Evolutionary conservation across 2,888 invertebrate genomes (phyloP), one percentile per base, ranked within the genome.

Genomic region (Blastobasis adustella): DNA sequence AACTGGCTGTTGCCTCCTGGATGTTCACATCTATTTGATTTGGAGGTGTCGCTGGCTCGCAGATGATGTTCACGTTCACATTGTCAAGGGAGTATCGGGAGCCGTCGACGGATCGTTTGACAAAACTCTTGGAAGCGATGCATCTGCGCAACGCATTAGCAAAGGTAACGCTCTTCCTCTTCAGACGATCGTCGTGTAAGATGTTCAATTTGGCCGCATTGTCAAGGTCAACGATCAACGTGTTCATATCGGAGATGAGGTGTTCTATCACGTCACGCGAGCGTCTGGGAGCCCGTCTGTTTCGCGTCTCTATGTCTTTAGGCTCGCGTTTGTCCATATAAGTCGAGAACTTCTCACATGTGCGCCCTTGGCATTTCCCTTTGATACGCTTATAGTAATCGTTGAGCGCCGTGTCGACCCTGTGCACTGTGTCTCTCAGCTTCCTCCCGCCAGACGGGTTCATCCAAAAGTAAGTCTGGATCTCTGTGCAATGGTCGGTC

Each of bases 401-500:
- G 6, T 71, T 54, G 10, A 86, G 59, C 36, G 62, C 71, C 57
- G 60, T 76, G 49, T 82, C 79, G 4, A 86, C 72, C 49, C 59
- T 75, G 50, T 69, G 73, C 0, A 87, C 78, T 0, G 71, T 58
- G 36, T 84, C 77, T 61, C 71, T 69, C 1, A 87, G 58, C 54
- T 75, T 78, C 47, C 75, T 73, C 0, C 85, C 85, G 1, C 78
- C 82, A 1, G 53, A 69, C 0, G 86, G 86, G 52, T 85, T 85
- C 71, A 76, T 74, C 71, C 71, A 73, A 49, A 84, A 86, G 57
- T 64, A 87, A 0, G 79, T 80, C 60, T 85, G 83, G 50, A 87
- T 79, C 59, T 85, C 86, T 2, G 79, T 78, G 52, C 83, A 85
- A 58, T 87, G 84, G 10, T 78, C 76, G 5, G 59, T 67, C 73